Base-by-base conservation (phyloP, 2,797 vertebrate species). In the Clarias platycephalus region DNA sequence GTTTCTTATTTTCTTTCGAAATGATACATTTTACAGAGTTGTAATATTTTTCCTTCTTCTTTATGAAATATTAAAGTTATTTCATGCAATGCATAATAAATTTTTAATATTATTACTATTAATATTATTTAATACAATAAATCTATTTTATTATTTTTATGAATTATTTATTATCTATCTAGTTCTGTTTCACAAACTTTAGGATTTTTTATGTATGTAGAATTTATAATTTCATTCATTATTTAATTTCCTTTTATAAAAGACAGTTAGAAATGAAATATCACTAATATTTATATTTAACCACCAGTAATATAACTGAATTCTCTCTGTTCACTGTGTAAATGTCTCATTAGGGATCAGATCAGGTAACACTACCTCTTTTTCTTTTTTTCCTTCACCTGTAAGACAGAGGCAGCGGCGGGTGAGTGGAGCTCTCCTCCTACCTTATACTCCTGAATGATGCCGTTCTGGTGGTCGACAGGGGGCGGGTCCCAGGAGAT, bases 391-490 rank as follows among this genome's bases (percentile, higher is more conserved):
- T 55, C 5, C 3, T 28, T 12, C n/a, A 26, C 13, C 44, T 53
- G 40, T 55, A 18, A 18, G 53, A 9, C 28, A 28, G 44, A 16
- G 44, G 44, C 53, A 9, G 5, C 4, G n/a, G n/a, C 1, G 8
- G 10, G 18, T 22, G 64, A 66, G 26, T 40, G 71, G 22, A 49
- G 0, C 1, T 6, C 82, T 28, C 28, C 70, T 75, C 90, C 26
- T 91, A 98, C 98, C 97, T 97, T 98, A 89, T 99, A 99, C 89
- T 99, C 98, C 90, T 98, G 98, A 91, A 99, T 98, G 89, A 99
- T 96, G 93, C 98, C 98, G 53, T 99, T 99, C 93, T 99, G 98
- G 91, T 99, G 97, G 91, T 99, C 98, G 1, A 95, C 92, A 66
- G 97, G 97, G 77, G 98, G 98, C 16, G 98, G 98, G 89, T 99